Evolutionary conservation across 1,140 invertebrate species (phyloP), one percentile per base, ranked within the genome.

Genomic region (Heliconius congener): DNA sequence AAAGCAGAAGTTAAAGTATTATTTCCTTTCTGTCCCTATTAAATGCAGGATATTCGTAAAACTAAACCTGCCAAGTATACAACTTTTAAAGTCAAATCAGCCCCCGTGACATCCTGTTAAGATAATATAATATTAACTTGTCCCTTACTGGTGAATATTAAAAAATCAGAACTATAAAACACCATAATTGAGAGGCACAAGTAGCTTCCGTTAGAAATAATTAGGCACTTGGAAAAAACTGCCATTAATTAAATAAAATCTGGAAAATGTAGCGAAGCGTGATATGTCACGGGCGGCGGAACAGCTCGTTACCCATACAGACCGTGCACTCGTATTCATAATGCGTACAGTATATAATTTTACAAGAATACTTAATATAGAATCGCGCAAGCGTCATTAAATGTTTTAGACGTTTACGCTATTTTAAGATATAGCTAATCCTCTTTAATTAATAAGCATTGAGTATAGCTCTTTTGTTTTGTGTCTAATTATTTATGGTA

Each of bases 231-330:
- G 70, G 79, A 85, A 85, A 85, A 86, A 88, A 83, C 80, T 85
- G 86, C 9, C 72, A 55, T 74, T 90, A 91, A 92, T 92, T 92
- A 88, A 92, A 91, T 92, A 86, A 86, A 84, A 84, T 86, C 87
- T 84, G 83, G 84, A 77, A 39, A 78, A 80, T 75, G 76, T 86
- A 90, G 87, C 90, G 86, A 87, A 87, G 82, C 89, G 79, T 86
- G 75, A 76, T 78, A 60, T 77, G 86, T 87, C 86, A 87, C 86
- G 85, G 81, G 83, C 82, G 75, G 57, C 42, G 82, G 74, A 71
- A 71, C 78, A 71, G 74, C 78, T 66, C 57, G 16, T 76, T 82
- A 46, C 77, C 74, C 50, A 71, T 73, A 57, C 23, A 66, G 60
- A 66, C 60, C 60, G 60, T 37, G 34, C 5, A 34, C 34, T 34